Evolutionary conservation across 2,113 vertebrate species (phyloP).

Genomic region (Pangasianodon hypophthalmus): DNA sequence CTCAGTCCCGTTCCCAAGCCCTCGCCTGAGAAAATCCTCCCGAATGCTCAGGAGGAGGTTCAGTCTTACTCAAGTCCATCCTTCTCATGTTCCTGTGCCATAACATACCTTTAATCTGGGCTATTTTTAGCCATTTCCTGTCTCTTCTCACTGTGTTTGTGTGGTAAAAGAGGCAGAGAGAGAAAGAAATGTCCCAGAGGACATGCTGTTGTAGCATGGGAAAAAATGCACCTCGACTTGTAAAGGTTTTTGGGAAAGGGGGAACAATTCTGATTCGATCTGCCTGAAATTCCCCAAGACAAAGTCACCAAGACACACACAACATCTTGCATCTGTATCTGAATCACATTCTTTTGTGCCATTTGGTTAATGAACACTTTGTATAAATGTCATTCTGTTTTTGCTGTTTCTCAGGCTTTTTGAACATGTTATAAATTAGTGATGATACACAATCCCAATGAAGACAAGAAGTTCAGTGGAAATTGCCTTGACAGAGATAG

Average conservation of each 20-base stretch:
- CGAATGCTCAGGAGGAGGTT: conserved; percentile 68
- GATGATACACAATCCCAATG: background rate
- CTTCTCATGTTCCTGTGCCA: conserved; percentile 91
- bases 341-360: background rate
- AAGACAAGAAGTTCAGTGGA: too few relatives aligned
- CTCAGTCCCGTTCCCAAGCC: conserved; percentile 78
- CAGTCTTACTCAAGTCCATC: conserved; percentile 88
- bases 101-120: conserved; percentile 91
- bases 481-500: background rate
- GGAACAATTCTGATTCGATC: conserved; percentile 30
- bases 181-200: conserved; percentile 37
- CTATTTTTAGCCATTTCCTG: conserved; percentile 93
- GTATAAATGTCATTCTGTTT: background rate
- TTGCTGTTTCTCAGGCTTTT: background rate
- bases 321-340: background rate
- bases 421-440: background rate
- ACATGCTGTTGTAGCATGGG: conserved; percentile 54
- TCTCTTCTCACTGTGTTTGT: conserved; percentile 55
- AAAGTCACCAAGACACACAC: conserved; percentile 17
- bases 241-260: conserved; percentile 49
- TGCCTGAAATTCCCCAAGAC: conserved; percentile 30
- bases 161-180: conserved; percentile 17
- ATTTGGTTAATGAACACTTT: background rate
- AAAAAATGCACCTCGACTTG: conserved; percentile 57
- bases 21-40: conserved; percentile 90